Evolutionary conservation across 2,888 invertebrate species (phyloP).

Genomic region (Dolichopus griseipennis): DNA sequence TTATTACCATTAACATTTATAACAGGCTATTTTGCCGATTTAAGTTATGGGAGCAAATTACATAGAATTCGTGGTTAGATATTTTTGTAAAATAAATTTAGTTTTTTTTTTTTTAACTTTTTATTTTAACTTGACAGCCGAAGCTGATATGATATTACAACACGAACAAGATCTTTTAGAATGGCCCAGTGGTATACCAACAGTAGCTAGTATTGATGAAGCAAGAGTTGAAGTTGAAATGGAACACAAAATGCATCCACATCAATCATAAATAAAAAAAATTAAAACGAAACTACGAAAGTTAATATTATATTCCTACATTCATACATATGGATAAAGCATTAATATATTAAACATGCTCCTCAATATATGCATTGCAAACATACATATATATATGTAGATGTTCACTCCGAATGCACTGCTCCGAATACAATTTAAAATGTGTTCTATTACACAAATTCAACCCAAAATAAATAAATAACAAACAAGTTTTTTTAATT

Average conservation of each 20-base stretch:
- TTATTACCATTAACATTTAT: conserved; percentile 63
- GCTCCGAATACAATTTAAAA: too few species aligned
- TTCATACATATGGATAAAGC: too few species aligned
- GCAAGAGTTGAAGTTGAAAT: conserved; percentile 56
- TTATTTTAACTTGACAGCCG: conserved; percentile 46
- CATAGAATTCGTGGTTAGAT: conserved; percentile 61
- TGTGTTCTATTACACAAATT: too few species aligned
- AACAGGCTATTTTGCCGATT: conserved; percentile 63
- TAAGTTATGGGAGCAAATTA: conserved; percentile 68
- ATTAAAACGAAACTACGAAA: not conserved
- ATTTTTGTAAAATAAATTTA: not conserved
- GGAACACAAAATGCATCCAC: conserved; percentile 56
- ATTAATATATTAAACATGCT: too few species aligned
- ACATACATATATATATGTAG: too few species aligned
- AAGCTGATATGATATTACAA: conserved; percentile 71
- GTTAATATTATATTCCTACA: not conserved
- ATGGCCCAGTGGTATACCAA: conserved; percentile 65
- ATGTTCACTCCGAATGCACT: too few species aligned
- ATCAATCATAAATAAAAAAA: conserved; percentile 39
- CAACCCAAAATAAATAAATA: too few species aligned
- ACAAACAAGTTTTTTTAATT: too few species aligned
- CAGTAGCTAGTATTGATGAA: conserved; percentile 60
- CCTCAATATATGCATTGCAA: too few species aligned
- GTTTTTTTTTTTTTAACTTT: conserved; percentile 14
- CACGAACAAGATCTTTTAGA: conserved; percentile 61